Conservation (phyloP, 2,797 vertebrate genomes). For the Simalia tracyae region DNA sequence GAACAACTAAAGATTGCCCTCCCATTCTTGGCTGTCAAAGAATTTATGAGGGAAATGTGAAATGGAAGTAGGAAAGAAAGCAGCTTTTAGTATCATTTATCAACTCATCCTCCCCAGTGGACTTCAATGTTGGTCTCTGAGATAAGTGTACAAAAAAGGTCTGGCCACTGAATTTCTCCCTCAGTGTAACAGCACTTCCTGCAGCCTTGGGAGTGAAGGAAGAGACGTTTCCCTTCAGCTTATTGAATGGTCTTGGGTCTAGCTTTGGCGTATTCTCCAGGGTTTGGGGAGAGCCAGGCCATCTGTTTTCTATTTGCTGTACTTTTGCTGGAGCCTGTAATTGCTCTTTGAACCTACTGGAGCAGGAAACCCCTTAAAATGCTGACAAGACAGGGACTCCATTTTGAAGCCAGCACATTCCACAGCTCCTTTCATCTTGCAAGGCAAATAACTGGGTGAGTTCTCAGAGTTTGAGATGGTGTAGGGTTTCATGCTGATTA, state of each 20-base stretch:
- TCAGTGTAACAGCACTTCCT: neutral
- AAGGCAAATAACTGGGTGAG: conserved; percentile 49
- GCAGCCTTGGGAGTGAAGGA: neutral
- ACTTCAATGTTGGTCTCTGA: neutral
- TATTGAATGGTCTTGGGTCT: conserved; percentile 53
- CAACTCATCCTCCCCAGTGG: neutral
- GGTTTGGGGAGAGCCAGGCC: conserved; percentile 64
- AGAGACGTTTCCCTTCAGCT: conserved; percentile 33
- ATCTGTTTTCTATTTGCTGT: conserved; percentile 78
- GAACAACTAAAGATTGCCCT: neutral
- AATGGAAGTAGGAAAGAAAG: neutral
- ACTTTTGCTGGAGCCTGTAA: conserved; percentile 72
- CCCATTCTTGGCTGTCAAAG: conserved; percentile 10
- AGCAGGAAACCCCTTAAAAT: conserved; percentile 75
- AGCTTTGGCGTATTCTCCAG: conserved; percentile 62
- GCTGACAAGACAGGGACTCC: conserved; percentile 65
- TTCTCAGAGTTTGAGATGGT: conserved; percentile 44
- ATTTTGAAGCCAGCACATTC: conserved; percentile 71
- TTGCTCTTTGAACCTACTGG: conserved; percentile 74
- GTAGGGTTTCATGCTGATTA: conserved; percentile 56
- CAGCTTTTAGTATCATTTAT: neutral
- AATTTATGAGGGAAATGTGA: conserved; percentile 27
- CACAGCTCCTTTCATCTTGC: conserved; percentile 68
- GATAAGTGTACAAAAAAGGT: neutral
- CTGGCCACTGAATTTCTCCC: conserved; percentile 19